Evolutionary conservation across 2,797 vertebrate genomes (phyloP), one percentile per base, ranked within the genome.

Genomic region (Anabas testudineus): DNA sequence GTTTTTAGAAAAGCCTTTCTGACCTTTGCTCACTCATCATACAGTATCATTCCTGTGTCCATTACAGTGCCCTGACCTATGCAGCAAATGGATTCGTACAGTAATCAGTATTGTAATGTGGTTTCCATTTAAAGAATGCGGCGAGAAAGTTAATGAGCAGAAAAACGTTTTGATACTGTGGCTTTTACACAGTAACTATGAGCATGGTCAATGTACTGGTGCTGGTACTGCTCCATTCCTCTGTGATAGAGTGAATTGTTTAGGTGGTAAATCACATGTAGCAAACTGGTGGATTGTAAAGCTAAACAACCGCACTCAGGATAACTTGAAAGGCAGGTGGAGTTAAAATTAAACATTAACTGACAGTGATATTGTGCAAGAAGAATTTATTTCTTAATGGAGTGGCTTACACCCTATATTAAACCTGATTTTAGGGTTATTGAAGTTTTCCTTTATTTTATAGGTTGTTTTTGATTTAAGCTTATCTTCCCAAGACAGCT

Each of bases 1-100:
- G 45, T 63, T 68, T 69, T 65, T 76, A 80, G 73, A 26, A 58
- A 75, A 77, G 71, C 84, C 80, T 84, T 85, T 72, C 61, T 74
- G 78, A 81, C 55, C 79, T 81, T 58, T 81, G 36, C 39, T 21
- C 83, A 74, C 42, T 72, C 62, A 54, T 78, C 52, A 24, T 47
- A 52, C 39, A 36, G 59, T 22, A 18, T 67, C 70, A 68, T 64
- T 19, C 71, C 22, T 28, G 64, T 67, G 63, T 62, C 58, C 60
- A 36, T 47, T 43, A 58, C 14, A 28, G 77, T 16, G 41, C 60
- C 64, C 72, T 61, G 26, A 78, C 64, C 82, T 80, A 82, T 88
- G 83, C 82, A 81, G 79, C 67, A 58, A 30, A 75, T 47, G 46
- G 42, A 19, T n/a, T 46, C 37, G 41, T 75, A 64, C 74, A 64